These are phyloP conservation scores for Acarapis woodi DNA, from an alignment of 1,140 invertebrate species.

Conservation along the genomic window DNA sequence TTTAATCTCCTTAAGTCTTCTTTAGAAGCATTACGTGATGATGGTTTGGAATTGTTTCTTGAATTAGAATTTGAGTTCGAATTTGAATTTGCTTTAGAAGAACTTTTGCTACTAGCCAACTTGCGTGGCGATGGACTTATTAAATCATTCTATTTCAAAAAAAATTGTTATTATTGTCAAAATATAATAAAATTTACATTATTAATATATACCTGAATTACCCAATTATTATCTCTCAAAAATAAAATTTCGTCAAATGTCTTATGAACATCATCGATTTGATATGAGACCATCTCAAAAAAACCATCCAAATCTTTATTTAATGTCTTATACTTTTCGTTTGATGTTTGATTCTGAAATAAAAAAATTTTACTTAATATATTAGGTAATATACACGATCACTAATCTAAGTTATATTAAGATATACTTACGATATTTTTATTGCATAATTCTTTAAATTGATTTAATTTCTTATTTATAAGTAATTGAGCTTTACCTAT, in stretches of 20 bases:
- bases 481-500: constrained; percentile 66
- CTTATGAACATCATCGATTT: constrained; percentile 46
- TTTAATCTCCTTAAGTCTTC: too few relatives aligned
- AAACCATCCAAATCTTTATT: constrained; percentile 66
- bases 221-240: constrained; percentile 39
- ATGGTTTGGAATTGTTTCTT: too few relatives aligned
- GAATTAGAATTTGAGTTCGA: too few relatives aligned
- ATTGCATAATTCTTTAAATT: constrained; percentile 57
- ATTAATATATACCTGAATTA: too few relatives aligned
- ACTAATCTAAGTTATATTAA: constrained; percentile 7
- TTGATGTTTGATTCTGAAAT: constrained; percentile 28
- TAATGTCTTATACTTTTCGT: constrained; percentile 58
- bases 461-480: constrained; percentile 69
- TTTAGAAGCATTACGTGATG: too few relatives aligned
- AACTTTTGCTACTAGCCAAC: too few relatives aligned
- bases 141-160: too few relatives aligned
- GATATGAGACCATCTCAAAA: constrained; percentile 85
- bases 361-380: constrained; percentile 4
- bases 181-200: too few relatives aligned
- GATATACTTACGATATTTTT: constrained; percentile 38
- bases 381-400: constrained; percentile 1
- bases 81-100: too few relatives aligned
- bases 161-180: too few relatives aligned
- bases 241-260: constrained; percentile 42
- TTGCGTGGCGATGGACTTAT: too few relatives aligned